A percentile compares a stretch with the other conserved stretches of the same genome.
phyloP scores from a whole-genome alignment of 2,113 vertebrate genomes.

The Meriones unguiculatus region DNA sequence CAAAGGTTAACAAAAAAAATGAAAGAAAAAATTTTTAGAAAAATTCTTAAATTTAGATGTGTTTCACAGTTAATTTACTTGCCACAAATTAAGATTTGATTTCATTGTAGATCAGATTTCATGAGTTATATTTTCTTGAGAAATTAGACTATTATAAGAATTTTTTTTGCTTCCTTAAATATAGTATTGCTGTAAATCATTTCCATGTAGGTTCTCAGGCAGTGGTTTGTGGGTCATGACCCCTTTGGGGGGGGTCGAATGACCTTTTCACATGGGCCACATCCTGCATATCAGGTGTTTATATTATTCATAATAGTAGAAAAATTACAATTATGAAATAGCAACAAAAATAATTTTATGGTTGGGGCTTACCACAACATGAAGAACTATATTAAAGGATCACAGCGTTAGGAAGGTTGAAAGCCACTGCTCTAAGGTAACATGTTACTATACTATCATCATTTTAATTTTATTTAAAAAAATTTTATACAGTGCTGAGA shows the following conservation, averaged over 20 bases:
- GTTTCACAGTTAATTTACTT: constrained; percentile 33
- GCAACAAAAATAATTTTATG: background rate
- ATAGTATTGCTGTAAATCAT: constrained; percentile 14
- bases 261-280: background rate
- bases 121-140: constrained; percentile 34
- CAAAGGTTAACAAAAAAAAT: constrained; percentile 13
- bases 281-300: background rate
- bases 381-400: background rate
- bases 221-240: background rate
- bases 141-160: constrained; percentile 53
- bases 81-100: constrained; percentile 5
- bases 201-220: constrained; percentile 26
- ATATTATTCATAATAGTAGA: background rate
- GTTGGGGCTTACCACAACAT: background rate
- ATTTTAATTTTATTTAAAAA: background rate
- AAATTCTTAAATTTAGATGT: constrained; percentile 18
- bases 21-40: constrained; percentile 42
- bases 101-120: constrained; percentile 41
- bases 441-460: background rate
- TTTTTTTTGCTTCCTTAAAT: constrained; percentile 11
- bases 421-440: background rate
- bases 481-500: background rate
- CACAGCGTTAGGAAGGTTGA: background rate
- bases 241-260: background rate
- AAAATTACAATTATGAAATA: background rate